phyloP scores from a whole-genome alignment of 92 coral and sea anemone genomes.

The Chrysogorgia sp. region DNA sequence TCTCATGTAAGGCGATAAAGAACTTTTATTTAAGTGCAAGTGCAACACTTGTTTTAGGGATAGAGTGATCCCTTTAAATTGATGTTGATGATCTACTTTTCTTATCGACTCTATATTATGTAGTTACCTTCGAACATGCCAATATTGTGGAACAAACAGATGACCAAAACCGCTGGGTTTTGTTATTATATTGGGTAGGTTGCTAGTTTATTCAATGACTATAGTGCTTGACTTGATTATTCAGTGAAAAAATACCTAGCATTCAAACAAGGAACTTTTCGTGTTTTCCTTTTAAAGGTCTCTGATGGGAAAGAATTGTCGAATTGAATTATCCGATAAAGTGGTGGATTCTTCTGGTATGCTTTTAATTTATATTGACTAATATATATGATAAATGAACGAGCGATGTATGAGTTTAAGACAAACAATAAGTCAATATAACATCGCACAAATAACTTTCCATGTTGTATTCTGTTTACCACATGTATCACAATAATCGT shows the following conservation, averaged over 20 bases:
- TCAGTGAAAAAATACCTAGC: neutral
- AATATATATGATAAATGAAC: no score
- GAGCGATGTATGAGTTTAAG: no score
- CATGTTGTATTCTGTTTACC: no score
- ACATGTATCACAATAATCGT: no score
- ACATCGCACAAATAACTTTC: no score
- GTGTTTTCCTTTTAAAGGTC: conserved; percentile 26
- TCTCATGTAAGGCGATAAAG: no score
- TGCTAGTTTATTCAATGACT: neutral
- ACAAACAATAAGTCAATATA: no score
- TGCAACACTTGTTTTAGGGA: no score
- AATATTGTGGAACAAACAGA: conserved; percentile 88
- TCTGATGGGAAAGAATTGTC: conserved; percentile 11
- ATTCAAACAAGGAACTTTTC: neutral
- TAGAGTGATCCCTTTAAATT: neutral
- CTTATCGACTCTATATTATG: neutral
- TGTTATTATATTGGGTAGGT: conserved; percentile 86
- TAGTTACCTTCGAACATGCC: conserved; percentile 88
- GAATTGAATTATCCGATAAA: conserved; percentile 92
- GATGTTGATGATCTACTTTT: neutral
- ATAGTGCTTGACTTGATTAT: neutral
- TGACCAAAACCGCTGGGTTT: conserved; percentile 95
- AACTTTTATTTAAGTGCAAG: no score
- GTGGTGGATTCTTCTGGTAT: conserved; percentile 92
- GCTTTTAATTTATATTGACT: neutral